A percentile compares a stretch with the other conserved stretches of the same genome.
These are phyloP conservation scores for Crotophaga sulcirostris DNA, from an alignment of 2,113 vertebrate species.

Conservation along the genomic window DNA sequence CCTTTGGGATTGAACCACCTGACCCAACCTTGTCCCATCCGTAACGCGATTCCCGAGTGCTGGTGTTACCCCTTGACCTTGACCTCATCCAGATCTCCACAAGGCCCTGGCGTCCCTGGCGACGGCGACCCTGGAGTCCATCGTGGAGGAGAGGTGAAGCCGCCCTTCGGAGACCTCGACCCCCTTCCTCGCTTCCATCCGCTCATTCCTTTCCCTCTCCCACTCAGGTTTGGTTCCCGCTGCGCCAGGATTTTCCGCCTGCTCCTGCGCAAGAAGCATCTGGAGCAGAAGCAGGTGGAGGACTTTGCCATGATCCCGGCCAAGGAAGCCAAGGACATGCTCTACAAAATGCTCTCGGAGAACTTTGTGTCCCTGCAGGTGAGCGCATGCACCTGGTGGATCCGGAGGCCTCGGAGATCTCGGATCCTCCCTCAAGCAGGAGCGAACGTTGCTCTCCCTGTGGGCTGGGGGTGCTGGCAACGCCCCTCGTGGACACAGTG, in stretches of 20 bases:
- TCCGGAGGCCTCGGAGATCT: not conserved
- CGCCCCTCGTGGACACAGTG: too few relatives aligned
- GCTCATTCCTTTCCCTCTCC: fast-evolving
- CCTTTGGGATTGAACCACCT: constrained; percentile 58
- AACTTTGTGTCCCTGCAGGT: constrained; percentile 93
- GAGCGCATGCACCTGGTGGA: not conserved
- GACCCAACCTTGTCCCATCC: too few relatives aligned
- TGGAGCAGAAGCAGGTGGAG: constrained; percentile 98
- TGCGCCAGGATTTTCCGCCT: constrained; percentile 91
- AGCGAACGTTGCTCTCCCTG: not conserved
- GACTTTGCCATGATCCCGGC: constrained; percentile 98
- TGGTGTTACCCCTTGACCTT: constrained; percentile 63
- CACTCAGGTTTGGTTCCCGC: constrained; percentile 87
- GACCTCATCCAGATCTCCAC: constrained; percentile 80
- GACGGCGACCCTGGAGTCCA: constrained; percentile 88
- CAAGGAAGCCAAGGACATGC: constrained; percentile 97
- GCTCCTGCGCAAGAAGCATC: constrained; percentile 86
- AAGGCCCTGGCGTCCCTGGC: constrained; percentile 86
- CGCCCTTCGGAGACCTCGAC: fast-evolving
- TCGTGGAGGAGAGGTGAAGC: constrained; percentile 90
- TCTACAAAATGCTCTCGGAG: constrained; percentile 91
- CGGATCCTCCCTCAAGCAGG: not conserved
- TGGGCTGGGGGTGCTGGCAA: too few relatives aligned
- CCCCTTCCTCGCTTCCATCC: fast-evolving
- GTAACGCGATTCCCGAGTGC: not conserved